Conservation (phyloP, 2,888 invertebrate genomes). For the Meteorus colon region DNA sequence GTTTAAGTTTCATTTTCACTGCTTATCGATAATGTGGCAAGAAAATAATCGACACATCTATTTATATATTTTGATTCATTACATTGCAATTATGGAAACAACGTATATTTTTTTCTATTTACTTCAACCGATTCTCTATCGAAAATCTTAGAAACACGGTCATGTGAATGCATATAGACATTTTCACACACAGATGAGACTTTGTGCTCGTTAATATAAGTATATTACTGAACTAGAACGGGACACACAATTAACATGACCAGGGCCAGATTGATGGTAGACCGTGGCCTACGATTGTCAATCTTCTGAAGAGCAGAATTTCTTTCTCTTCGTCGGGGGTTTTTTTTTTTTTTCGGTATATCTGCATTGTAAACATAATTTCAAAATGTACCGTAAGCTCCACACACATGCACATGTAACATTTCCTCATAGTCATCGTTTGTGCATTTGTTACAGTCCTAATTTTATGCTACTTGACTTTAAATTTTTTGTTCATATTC, state of each 20-base stretch:
- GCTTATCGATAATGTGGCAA: too few species aligned
- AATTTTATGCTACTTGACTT: constrained; percentile 22
- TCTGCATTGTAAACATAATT: not conserved
- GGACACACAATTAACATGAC: not conserved
- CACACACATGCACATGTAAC: not conserved
- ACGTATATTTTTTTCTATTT: too few species aligned
- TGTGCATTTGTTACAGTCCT: constrained; percentile 8
- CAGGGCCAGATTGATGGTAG: constrained; percentile 9
- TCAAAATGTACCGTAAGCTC: constrained; percentile 37
- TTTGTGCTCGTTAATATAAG: constrained; percentile 24
- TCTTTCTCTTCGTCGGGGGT: not conserved
- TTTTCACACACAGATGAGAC: constrained; percentile 36
- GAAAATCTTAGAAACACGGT: too few species aligned
- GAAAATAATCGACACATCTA: too few species aligned
- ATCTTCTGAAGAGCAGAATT: not conserved
- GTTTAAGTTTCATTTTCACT: too few species aligned
- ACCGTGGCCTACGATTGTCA: constrained; percentile 35
- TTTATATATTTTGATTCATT: too few species aligned
- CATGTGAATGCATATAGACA: not conserved
- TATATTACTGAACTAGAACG: constrained; percentile 2
- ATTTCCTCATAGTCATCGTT: constrained; percentile 32
- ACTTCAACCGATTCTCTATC: too few species aligned
- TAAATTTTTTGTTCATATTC: not conserved
- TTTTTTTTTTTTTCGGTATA: constrained; percentile 15
- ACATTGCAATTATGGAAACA: too few species aligned